Evolutionary conservation across 2,888 invertebrate species (phyloP).

Genomic region (Caenorhabditis becei): DNA sequence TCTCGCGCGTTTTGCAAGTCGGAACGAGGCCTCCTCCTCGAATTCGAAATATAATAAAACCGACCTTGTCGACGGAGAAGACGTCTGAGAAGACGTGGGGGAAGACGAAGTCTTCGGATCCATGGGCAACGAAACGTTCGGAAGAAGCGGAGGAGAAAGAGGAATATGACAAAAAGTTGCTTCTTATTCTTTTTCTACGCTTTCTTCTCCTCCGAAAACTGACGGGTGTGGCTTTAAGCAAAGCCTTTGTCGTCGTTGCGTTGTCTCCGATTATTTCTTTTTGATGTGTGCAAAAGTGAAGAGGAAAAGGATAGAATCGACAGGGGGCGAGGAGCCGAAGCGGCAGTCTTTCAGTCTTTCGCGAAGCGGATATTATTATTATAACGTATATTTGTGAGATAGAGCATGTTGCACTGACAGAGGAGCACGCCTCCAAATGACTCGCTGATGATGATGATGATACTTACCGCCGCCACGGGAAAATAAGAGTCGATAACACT

Average conservation of each 20-base stretch:
- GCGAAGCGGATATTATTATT: constrained; percentile 21
- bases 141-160: neutral
- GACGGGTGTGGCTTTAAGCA: constrained; percentile 51
- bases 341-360: constrained; percentile 7
- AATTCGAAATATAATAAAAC: constrained; percentile 27
- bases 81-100: neutral
- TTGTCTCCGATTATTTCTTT: constrained; percentile 56
- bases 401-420: constrained; percentile 22
- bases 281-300: constrained; percentile 51
- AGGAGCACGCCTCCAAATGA: constrained; percentile 10
- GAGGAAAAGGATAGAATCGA: constrained; percentile 28
- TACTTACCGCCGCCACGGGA: constrained; percentile 59
- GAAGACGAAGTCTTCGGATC: constrained; percentile 35
- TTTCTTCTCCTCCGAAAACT: constrained; percentile 41
- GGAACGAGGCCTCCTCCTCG: constrained; percentile 8
- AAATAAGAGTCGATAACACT: constrained; percentile 59
- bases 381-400: constrained; percentile 18
- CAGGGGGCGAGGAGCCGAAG: constrained; percentile 9
- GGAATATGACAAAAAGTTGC: constrained; percentile 11
- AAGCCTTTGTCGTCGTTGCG: constrained; percentile 56
- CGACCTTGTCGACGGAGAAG: constrained; percentile 41
- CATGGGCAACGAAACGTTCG: constrained; percentile 49
- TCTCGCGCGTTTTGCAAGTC: constrained; percentile 23
- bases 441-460: constrained; percentile 14
- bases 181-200: constrained; percentile 25